phyloP scores from a whole-genome alignment of 2,888 invertebrate species.

The Lycocerus yunnanus region DNA sequence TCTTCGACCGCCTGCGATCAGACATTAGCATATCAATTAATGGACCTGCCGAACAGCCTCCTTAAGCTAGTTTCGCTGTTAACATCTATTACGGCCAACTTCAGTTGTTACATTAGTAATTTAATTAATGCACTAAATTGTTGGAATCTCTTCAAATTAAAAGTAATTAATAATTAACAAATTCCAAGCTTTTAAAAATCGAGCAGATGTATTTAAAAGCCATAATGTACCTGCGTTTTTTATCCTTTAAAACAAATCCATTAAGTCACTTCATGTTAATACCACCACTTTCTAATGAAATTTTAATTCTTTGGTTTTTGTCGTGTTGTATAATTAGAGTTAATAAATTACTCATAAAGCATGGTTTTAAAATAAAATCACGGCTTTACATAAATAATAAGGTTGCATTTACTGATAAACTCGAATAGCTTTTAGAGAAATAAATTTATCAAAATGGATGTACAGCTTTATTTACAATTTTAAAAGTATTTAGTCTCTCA shows the following conservation, averaged over 20 bases:
- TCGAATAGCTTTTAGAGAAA: not conserved
- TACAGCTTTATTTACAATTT: not conserved
- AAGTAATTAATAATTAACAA: not conserved
- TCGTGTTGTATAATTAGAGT: not conserved
- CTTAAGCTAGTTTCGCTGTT: conserved; percentile 54
- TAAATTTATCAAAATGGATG: not conserved
- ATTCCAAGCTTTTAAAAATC: not conserved
- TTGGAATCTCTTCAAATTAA: not conserved
- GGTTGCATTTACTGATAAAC: not conserved
- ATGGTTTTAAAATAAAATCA: not conserved
- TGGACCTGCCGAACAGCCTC: conserved; percentile 55
- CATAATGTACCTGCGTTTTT: not conserved
- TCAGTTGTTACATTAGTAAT: not conserved
- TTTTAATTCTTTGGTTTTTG: not conserved
- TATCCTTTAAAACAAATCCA: not conserved
- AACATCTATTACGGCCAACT: conserved; percentile 32
- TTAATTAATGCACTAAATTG: not conserved
- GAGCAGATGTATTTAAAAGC: not conserved
- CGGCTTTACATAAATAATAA: not conserved
- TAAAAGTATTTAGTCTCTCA: not conserved
- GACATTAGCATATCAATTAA: conserved; percentile 50
- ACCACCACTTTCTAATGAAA: not conserved
- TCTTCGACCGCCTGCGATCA: conserved; percentile 41
- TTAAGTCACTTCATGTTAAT: not conserved
- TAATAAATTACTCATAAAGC: not conserved